Base-by-base conservation (phyloP, 2,888 invertebrate genomes). In the Cryptosula pallasiana region DNA sequence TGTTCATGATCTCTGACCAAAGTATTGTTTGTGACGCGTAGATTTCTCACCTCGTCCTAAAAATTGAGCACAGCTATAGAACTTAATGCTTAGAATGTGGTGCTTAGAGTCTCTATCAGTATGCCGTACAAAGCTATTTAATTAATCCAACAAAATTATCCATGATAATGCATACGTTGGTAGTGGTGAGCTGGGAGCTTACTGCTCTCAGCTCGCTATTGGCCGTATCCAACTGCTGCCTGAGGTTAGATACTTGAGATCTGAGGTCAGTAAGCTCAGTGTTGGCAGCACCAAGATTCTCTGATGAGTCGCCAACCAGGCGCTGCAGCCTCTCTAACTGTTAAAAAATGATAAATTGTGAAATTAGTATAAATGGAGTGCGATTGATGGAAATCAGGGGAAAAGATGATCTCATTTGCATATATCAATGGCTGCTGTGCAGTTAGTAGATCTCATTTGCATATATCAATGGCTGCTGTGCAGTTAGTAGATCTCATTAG, bases 231-330 rank as follows among this genome's bases (percentile, higher is more conserved):
- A 83, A 77, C 72, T 83, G 82, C 16, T 76, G 72, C 72, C 79
- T 79, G 72, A 83, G 77, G 69, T 76, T 71, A 23, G 76, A 75
- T 5, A 78, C 76, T 2, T 78, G 78, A 16, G 81, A 79, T 73
- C 79, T 79, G 27, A 83, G 76, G 71, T 76, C 79, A 73, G 74
- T 78, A 71, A 83, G 75, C 73, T 81, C 77, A 5, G 77, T 74
- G 3, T 80, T 80, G 0, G 81, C 82, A 25, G 80, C 77, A 0
- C 81, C 82, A 5, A 83, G 76, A 36, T 82, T 82, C 23, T 77
- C 73, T 71, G 81, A 80, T 71, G 79, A 80, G 25, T 83, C 80
- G 58, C 78, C 74, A n/a, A 83, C 76, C 34, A 81, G 72, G 20
- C 72, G 74, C 72, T 79, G 78, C 20, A 83, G 74, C 69, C 80